These are phyloP conservation scores for Macroteleia sp. DNA, from an alignment of 2,888 invertebrate species.

Conservation along the genomic window DNA sequence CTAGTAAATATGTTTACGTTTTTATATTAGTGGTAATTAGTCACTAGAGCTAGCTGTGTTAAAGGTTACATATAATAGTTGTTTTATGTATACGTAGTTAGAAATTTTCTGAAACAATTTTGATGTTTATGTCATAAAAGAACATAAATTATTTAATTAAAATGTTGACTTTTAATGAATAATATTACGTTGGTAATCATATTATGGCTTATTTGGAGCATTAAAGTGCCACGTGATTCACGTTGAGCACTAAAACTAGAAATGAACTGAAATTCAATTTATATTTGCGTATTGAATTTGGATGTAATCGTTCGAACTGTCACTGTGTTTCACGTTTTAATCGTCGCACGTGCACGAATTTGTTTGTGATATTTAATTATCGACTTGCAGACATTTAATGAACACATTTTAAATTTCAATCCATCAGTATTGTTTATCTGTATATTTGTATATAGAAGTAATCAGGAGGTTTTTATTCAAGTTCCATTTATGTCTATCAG, in stretches of 20 bases:
- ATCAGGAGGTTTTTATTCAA: no score
- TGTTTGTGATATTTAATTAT: conserved; percentile 38
- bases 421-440: not conserved
- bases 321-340: conserved; percentile 25
- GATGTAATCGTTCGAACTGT: conserved; percentile 27
- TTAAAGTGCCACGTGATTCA: conserved; percentile 33
- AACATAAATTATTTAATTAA: no score
- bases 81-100: no score
- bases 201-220: conserved; percentile 24
- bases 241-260: conserved; percentile 18
- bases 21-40: no score
- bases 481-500: no score
- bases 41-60: no score
- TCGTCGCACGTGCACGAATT: conserved; percentile 37
- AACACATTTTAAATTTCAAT: conserved; percentile 26
- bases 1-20: no score
- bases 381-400: conserved; percentile 26
- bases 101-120: no score
- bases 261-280: conserved; percentile 36
- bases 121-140: no score
- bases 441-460: no score
- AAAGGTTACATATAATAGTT: no score
- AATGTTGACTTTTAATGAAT: conserved; percentile 28
- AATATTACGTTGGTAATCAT: conserved; percentile 6
- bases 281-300: conserved; percentile 40